Base-by-base conservation (phyloP, 2,888 invertebrate species). In the Tyria jacobaeae region DNA sequence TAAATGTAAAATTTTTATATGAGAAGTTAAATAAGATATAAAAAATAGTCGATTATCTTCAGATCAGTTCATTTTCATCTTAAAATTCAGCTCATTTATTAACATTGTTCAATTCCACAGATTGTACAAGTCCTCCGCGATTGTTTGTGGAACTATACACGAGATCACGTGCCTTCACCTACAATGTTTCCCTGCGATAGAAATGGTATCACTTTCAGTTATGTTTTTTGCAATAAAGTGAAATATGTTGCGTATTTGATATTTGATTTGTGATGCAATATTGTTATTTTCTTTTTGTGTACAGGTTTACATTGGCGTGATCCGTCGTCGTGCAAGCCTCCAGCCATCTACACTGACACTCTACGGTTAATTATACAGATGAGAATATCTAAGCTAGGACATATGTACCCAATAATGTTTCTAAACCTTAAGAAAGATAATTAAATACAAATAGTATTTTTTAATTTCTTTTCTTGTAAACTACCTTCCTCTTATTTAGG, bases 121-220 rank as follows among this genome's bases (percentile, higher is more conserved):
- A 96, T 97, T 68, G 97, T 97, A 5, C 95, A 96, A 75, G 94
- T 98, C 58, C 87, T 98, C 71, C 95, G 97, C 55, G 98, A 98
- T 82, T 97, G 97, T 79, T 95, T 98, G 61, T 98, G 98, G 98
- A 96, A 96, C 78, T 98, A 98, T 83, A 96, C 98, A 87, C 95
- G 97, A 71, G 98, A 98, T 82, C 96, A 98, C 83, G 97, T 98
- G 25, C 98, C 98, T 0, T 97, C 98, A 0, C 98, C 98, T 0
- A 96, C 97, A 0, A 88, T 97, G 12, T 98, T 97, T 78, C 93
- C 94, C 1, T 95, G 96, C 57, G 97, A 97, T 82, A 88, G 94
- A 39, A 95, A 95, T 76, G 96, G 95, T 82, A 84, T 14, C 14
- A 31, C 2, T 52, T 41, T 3, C 5, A 2, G 1, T 12, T n/a